A percentile compares a stretch with the other conserved stretches of the same genome.
These are phyloP conservation scores for Ptilorrhoa leucosticta DNA, from an alignment of 2,113 vertebrate genomes.

Conservation along the genomic window DNA sequence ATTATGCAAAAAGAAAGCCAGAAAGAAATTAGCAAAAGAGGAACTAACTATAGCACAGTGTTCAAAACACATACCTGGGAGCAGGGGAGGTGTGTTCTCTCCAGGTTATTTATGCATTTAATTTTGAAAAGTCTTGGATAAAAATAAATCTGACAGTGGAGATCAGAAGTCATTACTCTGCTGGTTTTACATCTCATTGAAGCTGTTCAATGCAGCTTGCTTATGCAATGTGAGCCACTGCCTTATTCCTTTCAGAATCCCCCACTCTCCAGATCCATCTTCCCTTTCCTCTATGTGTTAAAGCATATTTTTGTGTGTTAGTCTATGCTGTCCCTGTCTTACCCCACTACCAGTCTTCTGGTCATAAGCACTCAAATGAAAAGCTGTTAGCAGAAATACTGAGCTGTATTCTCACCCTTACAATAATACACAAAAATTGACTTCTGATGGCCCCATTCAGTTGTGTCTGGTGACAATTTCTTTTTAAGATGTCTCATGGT, in stretches of 20 bases:
- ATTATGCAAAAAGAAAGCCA: neutral
- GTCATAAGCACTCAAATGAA: neutral
- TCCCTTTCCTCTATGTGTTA: neutral
- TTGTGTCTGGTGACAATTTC: neutral
- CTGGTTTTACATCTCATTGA: neutral
- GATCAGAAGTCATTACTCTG: conserved; percentile 1
- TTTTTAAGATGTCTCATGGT: neutral
- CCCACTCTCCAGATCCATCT: neutral
- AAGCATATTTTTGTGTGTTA: neutral
- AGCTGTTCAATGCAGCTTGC: neutral
- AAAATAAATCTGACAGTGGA: conserved; percentile 4
- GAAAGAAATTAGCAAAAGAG: neutral
- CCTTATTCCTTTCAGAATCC: neutral
- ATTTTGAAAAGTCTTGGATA: conserved; percentile 3
- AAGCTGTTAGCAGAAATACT: neutral
- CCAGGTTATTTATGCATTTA: conserved; percentile 7
- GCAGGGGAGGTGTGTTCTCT: neutral
- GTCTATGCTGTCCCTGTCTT: neutral
- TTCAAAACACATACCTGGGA: neutral
- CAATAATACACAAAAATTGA: neutral
- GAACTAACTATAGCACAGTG: neutral
- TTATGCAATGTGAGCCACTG: neutral
- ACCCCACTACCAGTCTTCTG: neutral
- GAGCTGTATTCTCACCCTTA: neutral
- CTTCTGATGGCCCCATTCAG: neutral